Percentiles rank a stretch among this genome's conserved stretches.
Evolutionary conservation across 2,888 invertebrate genomes (phyloP).

Genomic region (Choristoneura rosaceana): DNA sequence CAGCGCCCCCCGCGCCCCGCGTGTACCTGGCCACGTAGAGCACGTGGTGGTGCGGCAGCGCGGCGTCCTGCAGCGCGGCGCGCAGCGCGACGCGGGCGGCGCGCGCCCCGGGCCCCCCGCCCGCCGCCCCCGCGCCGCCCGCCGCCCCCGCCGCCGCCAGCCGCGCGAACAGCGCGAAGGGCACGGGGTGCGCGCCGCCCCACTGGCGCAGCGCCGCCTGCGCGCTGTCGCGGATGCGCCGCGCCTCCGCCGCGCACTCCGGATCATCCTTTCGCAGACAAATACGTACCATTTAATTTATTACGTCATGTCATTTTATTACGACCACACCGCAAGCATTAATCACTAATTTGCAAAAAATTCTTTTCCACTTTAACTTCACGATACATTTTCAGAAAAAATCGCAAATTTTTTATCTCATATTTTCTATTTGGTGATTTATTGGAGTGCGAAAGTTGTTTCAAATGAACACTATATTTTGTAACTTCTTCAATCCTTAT

Average conservation of each 20-base stretch:
- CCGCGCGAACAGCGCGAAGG: constrained; percentile 48
- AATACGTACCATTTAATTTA: no score
- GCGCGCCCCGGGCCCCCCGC: constrained; percentile 25
- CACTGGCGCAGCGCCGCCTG: constrained; percentile 38
- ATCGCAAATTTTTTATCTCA: no score
- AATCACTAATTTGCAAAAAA: no score
- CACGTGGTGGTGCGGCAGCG: constrained; percentile 63
- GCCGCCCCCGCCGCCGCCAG: constrained; percentile 41
- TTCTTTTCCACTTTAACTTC: no score
- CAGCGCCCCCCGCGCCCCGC: no score
- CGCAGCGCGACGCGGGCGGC: constrained; percentile 45
- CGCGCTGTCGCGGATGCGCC: constrained; percentile 48
- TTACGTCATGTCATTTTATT: no score
- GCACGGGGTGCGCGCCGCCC: constrained; percentile 41
- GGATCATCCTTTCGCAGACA: neutral
- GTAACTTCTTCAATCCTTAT: no score
- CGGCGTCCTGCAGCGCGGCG: constrained; percentile 56
- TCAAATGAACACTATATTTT: no score
- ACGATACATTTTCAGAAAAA: no score
- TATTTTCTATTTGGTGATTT: no score
- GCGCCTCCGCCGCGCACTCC: constrained; percentile 46
- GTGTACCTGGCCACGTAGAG: constrained; percentile 46
- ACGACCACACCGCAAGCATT: no score
- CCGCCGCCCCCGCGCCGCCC: constrained; percentile 29
- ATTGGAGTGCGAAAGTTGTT: no score